These are phyloP conservation scores for Nothocercus nigrocapillus DNA, from an alignment of 2,113 vertebrate species.

Conservation along the genomic window DNA sequence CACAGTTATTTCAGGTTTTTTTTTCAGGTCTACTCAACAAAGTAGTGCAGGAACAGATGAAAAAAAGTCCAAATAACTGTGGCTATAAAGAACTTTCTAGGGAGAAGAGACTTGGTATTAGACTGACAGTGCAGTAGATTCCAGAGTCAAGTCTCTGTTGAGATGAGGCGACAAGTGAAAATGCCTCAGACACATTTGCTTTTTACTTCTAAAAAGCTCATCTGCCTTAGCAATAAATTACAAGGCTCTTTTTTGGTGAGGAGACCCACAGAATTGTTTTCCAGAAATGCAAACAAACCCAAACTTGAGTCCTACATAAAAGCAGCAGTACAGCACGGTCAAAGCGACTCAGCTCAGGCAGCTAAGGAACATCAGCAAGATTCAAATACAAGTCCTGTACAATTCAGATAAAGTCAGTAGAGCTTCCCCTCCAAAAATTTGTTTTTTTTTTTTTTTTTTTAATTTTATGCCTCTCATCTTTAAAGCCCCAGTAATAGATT, in stretches of 20 bases:
- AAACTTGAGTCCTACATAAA: neutral
- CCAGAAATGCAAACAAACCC: neutral
- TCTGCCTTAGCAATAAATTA: neutral
- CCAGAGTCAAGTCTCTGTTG: neutral
- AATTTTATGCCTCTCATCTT: neutral
- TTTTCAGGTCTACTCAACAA: neutral
- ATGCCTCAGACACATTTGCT: neutral
- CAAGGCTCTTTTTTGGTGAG: neutral
- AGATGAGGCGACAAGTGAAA: neutral
- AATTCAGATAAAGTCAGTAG: neutral
- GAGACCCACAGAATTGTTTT: neutral
- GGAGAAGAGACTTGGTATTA: neutral
- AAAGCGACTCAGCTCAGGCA: neutral
- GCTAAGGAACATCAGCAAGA: neutral
- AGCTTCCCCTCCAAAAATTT: neutral
- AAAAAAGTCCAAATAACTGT: neutral
- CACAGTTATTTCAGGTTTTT: no score
- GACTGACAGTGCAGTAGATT: neutral
- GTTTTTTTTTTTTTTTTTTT: neutral
- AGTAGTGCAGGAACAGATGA: neutral
- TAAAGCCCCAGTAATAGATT: neutral
- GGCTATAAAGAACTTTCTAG: neutral
- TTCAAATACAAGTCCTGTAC: neutral
- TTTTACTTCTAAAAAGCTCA: neutral
- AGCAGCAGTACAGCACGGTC: neutral